Evolutionary conservation across 2,797 vertebrate genomes (phyloP), one percentile per base, ranked within the genome.

Genomic region (Betta splendens): DNA sequence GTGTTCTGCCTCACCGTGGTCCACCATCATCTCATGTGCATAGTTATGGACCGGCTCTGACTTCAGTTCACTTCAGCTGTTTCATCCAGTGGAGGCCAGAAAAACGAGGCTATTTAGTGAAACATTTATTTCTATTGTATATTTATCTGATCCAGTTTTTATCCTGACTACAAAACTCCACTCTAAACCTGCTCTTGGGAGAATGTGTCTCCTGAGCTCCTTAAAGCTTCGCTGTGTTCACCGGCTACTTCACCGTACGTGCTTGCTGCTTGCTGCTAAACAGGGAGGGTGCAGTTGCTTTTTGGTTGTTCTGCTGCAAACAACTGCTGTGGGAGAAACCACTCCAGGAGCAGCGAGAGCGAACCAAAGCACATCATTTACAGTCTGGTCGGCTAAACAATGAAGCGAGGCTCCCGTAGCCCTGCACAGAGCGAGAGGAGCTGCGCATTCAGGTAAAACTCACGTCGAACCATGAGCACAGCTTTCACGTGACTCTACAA

Each of bases 1-100:
- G 11, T 63, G 49, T 62, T 57, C 59, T 47, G 39, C 68, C 32
- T 53, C 64, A 32, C 38, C 38, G 32, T 59, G 56, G 59, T 42
- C 28, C 9, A 1, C 68, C 64, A 69, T n/a, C n/a, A n/a, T n/a
- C n/a, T n/a, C n/a, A n/a, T n/a, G n/a, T n/a, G n/a, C n/a, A n/a
- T n/a, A n/a, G n/a, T n/a, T n/a, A n/a, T n/a, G n/a, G n/a, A n/a
- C n/a, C n/a, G n/a, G n/a, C n/a, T n/a, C n/a, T n/a, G n/a, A n/a
- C n/a, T n/a, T n/a, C n/a, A n/a, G n/a, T n/a, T n/a, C n/a, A n/a
- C n/a, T n/a, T n/a, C n/a, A n/a, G n/a, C n/a, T n/a, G n/a, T n/a
- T n/a, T n/a, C n/a, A n/a, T n/a, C n/a, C n/a, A n/a, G n/a, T n/a
- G n/a, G n/a, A n/a, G n/a, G n/a, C n/a, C n/a, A n/a, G n/a, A n/a